These are phyloP conservation scores for Coendou prehensilis DNA, from an alignment of 2,797 vertebrate species.

Conservation along the genomic window DNA sequence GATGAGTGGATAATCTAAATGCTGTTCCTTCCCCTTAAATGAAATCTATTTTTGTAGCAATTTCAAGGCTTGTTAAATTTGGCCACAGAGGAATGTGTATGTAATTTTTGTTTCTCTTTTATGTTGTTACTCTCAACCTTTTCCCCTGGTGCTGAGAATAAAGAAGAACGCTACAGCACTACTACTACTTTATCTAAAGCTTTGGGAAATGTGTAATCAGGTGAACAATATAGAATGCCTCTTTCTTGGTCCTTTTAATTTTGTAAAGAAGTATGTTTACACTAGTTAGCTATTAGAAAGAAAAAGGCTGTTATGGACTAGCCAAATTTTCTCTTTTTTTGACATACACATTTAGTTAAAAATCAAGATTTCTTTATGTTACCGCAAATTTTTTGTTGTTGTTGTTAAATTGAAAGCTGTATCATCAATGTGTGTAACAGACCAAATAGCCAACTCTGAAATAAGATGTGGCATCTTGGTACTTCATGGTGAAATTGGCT, in stretches of 20 bases:
- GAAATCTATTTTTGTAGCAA: constrained; percentile 84
- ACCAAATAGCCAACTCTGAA: constrained; percentile 27
- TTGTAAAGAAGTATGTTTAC: constrained; percentile 55
- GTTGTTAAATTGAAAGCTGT: constrained; percentile 59
- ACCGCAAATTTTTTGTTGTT: constrained; percentile 7
- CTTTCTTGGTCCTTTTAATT: constrained; percentile 19
- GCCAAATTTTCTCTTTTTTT: constrained; percentile 58
- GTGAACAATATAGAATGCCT: constrained; percentile 19
- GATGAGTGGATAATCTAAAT: constrained; percentile 80
- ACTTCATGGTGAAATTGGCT: not conserved
- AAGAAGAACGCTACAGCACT: not conserved
- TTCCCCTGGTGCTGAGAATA: not conserved
- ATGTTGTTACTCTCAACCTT: not conserved
- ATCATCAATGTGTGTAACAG: constrained; percentile 54
- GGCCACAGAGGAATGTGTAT: constrained; percentile 68
- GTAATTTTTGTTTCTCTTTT: constrained; percentile 40
- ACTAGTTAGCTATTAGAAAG: not conserved
- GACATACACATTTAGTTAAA: constrained; percentile 33
- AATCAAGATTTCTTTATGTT: constrained; percentile 51
- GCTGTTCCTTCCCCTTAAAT: constrained; percentile 80
- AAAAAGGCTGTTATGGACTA: not conserved
- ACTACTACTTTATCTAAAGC: not conserved
- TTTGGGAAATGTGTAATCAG: constrained; percentile 53
- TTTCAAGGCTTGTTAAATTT: constrained; percentile 84
- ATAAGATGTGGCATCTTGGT: constrained; percentile 4